phyloP scores from a whole-genome alignment of 2,888 invertebrate species.

The Smittia aterrima region DNA sequence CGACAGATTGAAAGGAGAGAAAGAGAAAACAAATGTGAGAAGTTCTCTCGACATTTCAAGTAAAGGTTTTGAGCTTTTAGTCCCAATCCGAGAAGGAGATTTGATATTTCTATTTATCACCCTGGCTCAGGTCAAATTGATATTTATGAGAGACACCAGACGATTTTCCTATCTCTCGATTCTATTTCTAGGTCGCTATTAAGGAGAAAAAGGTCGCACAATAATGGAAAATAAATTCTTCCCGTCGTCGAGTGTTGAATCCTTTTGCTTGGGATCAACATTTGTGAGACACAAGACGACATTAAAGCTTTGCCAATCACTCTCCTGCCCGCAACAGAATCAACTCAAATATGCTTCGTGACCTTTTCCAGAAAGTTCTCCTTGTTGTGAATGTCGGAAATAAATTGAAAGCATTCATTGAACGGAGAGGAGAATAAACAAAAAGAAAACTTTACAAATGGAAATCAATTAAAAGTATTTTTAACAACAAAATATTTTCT shows the following conservation, averaged over 20 bases:
- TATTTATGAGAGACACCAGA: conserved; percentile 32
- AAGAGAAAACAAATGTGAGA: neutral
- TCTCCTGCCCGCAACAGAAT: too few relatives aligned
- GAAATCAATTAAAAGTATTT: conserved; percentile 3
- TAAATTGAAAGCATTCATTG: too few relatives aligned
- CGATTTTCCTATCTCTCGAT: neutral
- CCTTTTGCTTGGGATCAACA: neutral
- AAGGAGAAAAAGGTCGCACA: neutral
- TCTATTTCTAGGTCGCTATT: neutral
- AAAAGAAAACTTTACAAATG: neutral
- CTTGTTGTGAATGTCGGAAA: too few relatives aligned
- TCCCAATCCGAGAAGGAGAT: neutral
- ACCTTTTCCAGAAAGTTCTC: too few relatives aligned
- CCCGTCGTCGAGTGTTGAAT: neutral
- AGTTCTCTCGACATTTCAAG: neutral
- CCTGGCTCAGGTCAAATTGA: conserved; percentile 32
- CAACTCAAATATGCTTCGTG: too few relatives aligned
- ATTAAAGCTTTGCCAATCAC: too few relatives aligned
- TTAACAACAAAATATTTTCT: neutral
- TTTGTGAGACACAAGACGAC: too few relatives aligned
- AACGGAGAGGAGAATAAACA: too few relatives aligned
- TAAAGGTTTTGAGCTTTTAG: conserved; percentile 12
- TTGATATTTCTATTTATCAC: conserved; percentile 28
- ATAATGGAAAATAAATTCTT: conserved; percentile 10
- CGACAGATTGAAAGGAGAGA: neutral